Evolutionary conservation across 1,140 invertebrate species (phyloP).

Genomic region (Papilio helenus): DNA sequence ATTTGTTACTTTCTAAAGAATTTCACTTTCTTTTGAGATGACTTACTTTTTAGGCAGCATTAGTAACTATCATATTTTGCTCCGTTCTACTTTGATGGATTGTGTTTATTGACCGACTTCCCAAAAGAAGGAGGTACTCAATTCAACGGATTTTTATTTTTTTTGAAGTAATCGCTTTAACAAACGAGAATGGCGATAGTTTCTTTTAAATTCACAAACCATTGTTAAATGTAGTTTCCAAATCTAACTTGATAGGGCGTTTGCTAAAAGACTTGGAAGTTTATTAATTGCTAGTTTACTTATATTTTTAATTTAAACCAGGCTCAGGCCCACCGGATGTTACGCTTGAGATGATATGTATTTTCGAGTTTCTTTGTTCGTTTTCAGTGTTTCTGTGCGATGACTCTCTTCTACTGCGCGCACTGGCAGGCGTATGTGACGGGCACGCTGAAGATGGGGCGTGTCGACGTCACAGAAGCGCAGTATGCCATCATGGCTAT

Average conservation of each 20-base stretch:
- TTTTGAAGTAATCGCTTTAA: background rate
- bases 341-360: background rate
- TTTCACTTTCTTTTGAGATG: background rate
- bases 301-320: background rate
- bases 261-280: no score
- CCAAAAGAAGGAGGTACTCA: no score
- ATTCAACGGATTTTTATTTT: no score
- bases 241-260: background rate
- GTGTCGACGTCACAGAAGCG: conserved; percentile 99
- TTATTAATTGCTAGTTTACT: background rate
- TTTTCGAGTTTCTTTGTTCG: background rate
- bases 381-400: conserved; percentile 93
- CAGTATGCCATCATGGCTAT: conserved; percentile 97
- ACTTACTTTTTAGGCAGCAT: background rate
- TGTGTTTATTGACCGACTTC: no score
- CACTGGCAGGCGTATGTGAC: conserved; percentile 99
- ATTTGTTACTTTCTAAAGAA: background rate
- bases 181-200: background rate
- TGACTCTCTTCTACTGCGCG: conserved; percentile 98
- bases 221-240: background rate
- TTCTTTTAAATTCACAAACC: background rate
- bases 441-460: conserved; percentile 95
- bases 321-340: background rate
- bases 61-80: conserved; percentile 5
- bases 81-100: background rate